phyloP scores from a whole-genome alignment of 1,140 invertebrate genomes.

The Drosophila bipectinata region DNA sequence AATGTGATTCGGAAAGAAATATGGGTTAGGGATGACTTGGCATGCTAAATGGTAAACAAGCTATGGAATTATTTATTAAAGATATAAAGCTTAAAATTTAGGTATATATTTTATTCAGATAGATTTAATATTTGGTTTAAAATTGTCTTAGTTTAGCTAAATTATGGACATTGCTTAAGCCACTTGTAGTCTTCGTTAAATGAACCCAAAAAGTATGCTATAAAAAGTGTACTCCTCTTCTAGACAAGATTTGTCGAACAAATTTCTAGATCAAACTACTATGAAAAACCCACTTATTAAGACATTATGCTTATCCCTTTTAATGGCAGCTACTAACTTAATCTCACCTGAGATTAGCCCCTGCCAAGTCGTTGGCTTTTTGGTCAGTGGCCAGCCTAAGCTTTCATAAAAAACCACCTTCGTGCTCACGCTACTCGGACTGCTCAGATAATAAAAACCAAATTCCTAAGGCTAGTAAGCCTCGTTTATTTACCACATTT shows the following conservation, averaged over 20 bases:
- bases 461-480: conserved; percentile 46
- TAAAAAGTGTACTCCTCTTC: neutral
- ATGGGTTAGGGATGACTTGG: conserved; percentile 38
- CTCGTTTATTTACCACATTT: conserved; percentile 72
- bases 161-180: too few species aligned
- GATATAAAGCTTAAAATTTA: too few species aligned
- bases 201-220: conserved; percentile 70
- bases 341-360: neutral
- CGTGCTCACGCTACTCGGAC: conserved; percentile 24
- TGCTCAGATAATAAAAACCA: conserved; percentile 23
- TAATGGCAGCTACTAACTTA: neutral
- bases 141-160: neutral
- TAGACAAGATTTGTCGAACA: neutral
- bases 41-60: conserved; percentile 22
- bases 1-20: conserved; percentile 41
- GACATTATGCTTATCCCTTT: neutral
- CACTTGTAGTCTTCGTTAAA: neutral
- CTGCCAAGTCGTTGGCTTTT: conserved; percentile 15
- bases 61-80: too few species aligned
- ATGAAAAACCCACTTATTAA: neutral
- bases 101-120: neutral
- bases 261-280: too few species aligned
- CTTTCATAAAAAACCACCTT: conserved; percentile 1
- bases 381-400: conserved; percentile 20
- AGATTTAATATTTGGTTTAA: neutral